These are phyloP conservation scores for Gila robusta DNA, from an alignment of 2,797 vertebrate species.

Conservation along the genomic window DNA sequence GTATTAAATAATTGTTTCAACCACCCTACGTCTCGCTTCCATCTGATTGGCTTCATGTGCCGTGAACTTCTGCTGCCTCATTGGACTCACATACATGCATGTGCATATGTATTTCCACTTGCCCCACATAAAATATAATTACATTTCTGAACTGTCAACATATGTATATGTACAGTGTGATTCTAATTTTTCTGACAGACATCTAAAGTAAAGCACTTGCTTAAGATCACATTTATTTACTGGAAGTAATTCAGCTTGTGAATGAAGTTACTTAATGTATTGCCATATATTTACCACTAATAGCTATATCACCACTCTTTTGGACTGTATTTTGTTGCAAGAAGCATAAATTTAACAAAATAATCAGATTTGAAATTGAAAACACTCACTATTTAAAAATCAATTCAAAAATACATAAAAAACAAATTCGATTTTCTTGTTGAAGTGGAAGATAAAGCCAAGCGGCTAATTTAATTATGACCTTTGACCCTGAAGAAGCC, in stretches of 20 bases:
- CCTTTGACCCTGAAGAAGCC: slow-evolving; percentile 21
- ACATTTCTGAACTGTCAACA: slow-evolving; percentile 35
- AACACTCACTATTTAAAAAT: slow-evolving; percentile 6
- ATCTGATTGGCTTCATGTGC: slow-evolving; percentile 64
- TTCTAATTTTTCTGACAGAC: slow-evolving; percentile 3
- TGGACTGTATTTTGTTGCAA: neutral
- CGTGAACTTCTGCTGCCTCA: slow-evolving; percentile 63
- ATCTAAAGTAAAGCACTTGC: neutral
- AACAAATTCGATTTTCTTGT: neutral
- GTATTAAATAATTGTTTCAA: neutral
- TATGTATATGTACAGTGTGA: slow-evolving; percentile 10
- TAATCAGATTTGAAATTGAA: neutral
- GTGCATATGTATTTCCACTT: slow-evolving; percentile 54
- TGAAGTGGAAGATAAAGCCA: slow-evolving; percentile 31
- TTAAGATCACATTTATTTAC: slow-evolving; percentile 30
- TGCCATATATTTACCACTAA: neutral
- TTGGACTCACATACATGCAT: slow-evolving; percentile 46
- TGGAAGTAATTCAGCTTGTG: slow-evolving; percentile 37
- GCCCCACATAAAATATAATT: slow-evolving; percentile 5
- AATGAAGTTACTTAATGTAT: neutral
- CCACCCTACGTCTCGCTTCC: slow-evolving; percentile 59
- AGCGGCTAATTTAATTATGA: slow-evolving; percentile 48
- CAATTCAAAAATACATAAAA: neutral
- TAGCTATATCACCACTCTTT: neutral
- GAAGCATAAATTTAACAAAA: neutral